Evolutionary conservation across 2,888 invertebrate genomes (phyloP), one percentile per base, ranked within the genome.

Genomic region (Acronicta aceris): DNA sequence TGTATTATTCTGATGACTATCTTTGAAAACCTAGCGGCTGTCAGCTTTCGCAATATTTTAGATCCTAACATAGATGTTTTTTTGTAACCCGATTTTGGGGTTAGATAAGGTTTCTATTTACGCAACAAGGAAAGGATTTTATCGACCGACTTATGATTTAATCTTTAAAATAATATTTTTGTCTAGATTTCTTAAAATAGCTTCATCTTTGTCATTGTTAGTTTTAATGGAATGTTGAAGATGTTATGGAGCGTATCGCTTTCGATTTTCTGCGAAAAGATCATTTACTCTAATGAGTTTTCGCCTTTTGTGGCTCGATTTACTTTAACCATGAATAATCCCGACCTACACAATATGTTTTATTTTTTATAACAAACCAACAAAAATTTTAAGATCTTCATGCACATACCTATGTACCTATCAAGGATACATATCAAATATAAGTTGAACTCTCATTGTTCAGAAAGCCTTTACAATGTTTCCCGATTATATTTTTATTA

Each of bases 31-130:
- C 65, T 58, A 53, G 53, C 47, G 58, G 57, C 63, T 59, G 2
- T 21, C 21, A 70, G 50, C 56, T 60, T 59, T 60, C 59, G 69
- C 69, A 69, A 70, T 70, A 65, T 70, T 59, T 51, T 42, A 46
- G 9, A 59, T 56, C 45, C 45, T 46, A 55, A 52, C 57, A 50
- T 58, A 21, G 53, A 69, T 58, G 43, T 54, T 68, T 62, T 62
- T 61, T 57, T 30, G 33, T 50, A 38, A 17, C 41, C 50, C 50
- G 25, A 58, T 69, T 55, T 45, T 41, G 30, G 21, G 45, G 57
- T 21, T 15, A 40, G 51, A 57, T 57, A 40, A 38, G 12, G 36
- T 48, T 33, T 65, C 46, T 65, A 57, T 48, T 2, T 5, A 15
- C 45, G 17, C 15, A 36, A 38, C 47, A 56, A 8, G 15, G 36